A percentile compares a stretch with the other conserved stretches of the same genome.
phyloP scores from a whole-genome alignment of 1,140 invertebrate species.

The silkworm (Bombyx mori) region DNA sequence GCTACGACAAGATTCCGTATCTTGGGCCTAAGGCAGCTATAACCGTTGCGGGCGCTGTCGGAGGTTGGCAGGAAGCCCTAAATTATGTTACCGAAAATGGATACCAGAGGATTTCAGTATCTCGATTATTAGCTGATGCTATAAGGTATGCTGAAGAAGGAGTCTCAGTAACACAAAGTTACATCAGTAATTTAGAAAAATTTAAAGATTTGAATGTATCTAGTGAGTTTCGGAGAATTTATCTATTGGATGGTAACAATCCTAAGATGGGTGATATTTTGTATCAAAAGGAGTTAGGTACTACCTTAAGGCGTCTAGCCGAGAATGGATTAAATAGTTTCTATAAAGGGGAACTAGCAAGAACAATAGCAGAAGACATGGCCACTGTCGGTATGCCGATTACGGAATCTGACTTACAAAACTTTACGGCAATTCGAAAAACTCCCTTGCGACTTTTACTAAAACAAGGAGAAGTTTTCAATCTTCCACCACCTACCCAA shows the following conservation, averaged over 20 bases:
- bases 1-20: constrained; percentile 31
- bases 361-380: constrained; percentile 50
- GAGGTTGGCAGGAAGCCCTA: constrained; percentile 56
- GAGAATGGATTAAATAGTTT: constrained; percentile 50
- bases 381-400: constrained; percentile 44
- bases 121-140: constrained; percentile 41
- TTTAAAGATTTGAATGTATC: constrained; percentile 12
- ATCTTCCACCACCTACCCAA: constrained; percentile 54
- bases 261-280: constrained; percentile 39
- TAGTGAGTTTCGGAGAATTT: constrained; percentile 34
- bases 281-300: constrained; percentile 41
- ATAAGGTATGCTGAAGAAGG: constrained; percentile 54
- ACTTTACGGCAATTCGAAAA: constrained; percentile 42
- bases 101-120: constrained; percentile 38
- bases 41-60: constrained; percentile 53
- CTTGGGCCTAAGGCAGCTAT: constrained; percentile 41
- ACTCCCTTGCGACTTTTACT: constrained; percentile 38
- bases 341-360: constrained; percentile 47
- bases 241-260: constrained; percentile 29
- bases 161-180: constrained; percentile 35
- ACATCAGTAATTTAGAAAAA: constrained; percentile 15
- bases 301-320: constrained; percentile 37
- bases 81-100: constrained; percentile 48
- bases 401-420: constrained; percentile 45
- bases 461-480: constrained; percentile 40